Evolutionary conservation across 1,140 invertebrate genomes (phyloP).

Genomic region (Trachelipus rathkii): DNA sequence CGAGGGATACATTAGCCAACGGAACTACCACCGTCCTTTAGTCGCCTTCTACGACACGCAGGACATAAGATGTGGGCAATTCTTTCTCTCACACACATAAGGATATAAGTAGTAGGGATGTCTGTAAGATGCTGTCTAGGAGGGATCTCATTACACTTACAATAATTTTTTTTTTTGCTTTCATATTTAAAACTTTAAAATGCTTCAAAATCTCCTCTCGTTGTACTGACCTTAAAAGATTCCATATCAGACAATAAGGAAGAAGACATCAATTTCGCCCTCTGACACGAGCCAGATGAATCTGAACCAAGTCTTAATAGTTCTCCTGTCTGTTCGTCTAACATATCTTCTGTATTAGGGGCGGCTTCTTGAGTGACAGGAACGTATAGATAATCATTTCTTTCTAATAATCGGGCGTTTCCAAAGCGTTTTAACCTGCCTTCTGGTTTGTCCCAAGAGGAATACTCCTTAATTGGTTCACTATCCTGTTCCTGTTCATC

Average conservation of each 20-base stretch:
- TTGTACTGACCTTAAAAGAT: constrained; percentile 73
- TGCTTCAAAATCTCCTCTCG: too few species aligned
- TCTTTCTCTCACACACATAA: too few species aligned
- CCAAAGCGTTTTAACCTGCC: constrained; percentile 67
- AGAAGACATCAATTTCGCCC: constrained; percentile 90
- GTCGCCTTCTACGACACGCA: too few species aligned
- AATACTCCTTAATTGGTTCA: constrained; percentile 35
- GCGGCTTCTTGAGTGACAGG: constrained; percentile 78
- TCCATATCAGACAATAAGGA: constrained; percentile 96
- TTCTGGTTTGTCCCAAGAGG: constrained; percentile 64
- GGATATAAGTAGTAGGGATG: too few species aligned
- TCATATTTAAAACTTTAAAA: too few species aligned
- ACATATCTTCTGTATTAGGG: constrained; percentile 93
- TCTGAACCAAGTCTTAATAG: constrained; percentile 72
- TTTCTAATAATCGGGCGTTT: constrained; percentile 62
- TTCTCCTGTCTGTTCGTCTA: constrained; percentile 88
- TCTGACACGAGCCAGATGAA: constrained; percentile 72
- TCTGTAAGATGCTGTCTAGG: too few species aligned
- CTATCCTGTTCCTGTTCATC: constrained; percentile 35
- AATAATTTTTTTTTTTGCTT: too few species aligned
- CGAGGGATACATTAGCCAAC: too few species aligned
- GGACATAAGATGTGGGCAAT: too few species aligned
- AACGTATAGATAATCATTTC: constrained; percentile 71
- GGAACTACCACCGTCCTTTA: too few species aligned
- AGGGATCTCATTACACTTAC: too few species aligned